Evolutionary conservation across 2,888 invertebrate species (phyloP).

Genomic region (Polydrusus pterygomalis): DNA sequence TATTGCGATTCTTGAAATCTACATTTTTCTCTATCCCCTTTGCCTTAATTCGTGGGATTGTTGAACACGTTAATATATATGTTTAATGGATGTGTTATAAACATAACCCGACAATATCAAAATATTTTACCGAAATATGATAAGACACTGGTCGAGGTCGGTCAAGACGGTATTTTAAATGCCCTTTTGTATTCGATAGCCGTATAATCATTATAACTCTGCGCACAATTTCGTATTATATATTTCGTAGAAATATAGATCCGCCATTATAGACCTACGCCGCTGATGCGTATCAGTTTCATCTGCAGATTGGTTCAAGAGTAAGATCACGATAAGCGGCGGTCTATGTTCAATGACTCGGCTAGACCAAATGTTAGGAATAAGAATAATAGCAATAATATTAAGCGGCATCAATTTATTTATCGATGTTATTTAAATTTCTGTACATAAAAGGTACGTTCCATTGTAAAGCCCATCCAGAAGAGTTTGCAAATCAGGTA

Average conservation of each 20-base stretch:
- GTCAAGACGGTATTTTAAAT: no score
- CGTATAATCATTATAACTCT: no score
- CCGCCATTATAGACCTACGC: conserved; percentile 21
- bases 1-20: no score
- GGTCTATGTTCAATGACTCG: conserved; percentile 52
- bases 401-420: conserved; percentile 47
- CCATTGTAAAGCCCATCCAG: conserved; percentile 39
- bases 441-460: conserved; percentile 35
- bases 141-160: no score
- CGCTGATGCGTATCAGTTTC: conserved; percentile 51
- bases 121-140: no score
- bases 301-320: conserved; percentile 51
- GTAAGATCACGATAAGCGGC: conserved; percentile 49
- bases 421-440: conserved; percentile 53
- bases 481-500: conserved; percentile 25
- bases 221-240: conserved; percentile 7
- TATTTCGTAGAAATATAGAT: not conserved
- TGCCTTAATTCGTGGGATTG: no score
- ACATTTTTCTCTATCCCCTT: no score
- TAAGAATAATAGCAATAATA: conserved; percentile 52
- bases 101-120: no score
- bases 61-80: no score
- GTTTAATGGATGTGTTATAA: no score
- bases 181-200: no score
- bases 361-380: conserved; percentile 52